Conservation (phyloP, 2,797 vertebrate species). For the Hoplostethus mediterraneus region DNA sequence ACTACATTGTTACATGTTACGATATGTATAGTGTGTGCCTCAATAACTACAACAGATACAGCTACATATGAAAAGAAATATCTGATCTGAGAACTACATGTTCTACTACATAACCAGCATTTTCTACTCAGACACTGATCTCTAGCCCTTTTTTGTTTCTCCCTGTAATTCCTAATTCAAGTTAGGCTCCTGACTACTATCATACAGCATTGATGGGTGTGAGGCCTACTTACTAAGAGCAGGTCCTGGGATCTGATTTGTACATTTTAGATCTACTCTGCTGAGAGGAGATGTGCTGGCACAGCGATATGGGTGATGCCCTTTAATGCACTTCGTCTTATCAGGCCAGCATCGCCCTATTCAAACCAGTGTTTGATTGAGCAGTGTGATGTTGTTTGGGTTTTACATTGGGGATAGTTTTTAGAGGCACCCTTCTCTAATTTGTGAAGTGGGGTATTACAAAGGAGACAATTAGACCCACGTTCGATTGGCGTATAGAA, state of each 20-base stretch:
- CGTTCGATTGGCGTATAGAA: conserved; percentile 72
- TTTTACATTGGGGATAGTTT: conserved; percentile 72
- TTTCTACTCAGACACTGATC: conserved; percentile 31
- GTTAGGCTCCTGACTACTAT: conserved; percentile 21
- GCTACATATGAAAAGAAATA: not conserved
- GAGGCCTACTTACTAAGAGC: conserved; percentile 46
- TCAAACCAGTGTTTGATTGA: conserved; percentile 70
- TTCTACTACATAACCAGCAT: not conserved
- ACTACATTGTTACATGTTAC: too few species aligned
- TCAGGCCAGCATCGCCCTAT: conserved; percentile 69
- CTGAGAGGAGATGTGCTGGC: conserved; percentile 67
- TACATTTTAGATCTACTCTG: conserved; percentile 61
- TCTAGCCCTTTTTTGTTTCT: conserved; percentile 31
- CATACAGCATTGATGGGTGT: conserved; percentile 38
- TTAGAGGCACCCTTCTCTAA: conserved; percentile 69
- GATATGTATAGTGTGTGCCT: too few species aligned
- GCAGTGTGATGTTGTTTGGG: conserved; percentile 63
- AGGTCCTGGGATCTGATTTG: conserved; percentile 61
- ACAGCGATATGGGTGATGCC: conserved; percentile 74
- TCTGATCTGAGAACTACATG: not conserved
- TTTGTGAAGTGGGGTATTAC: conserved; percentile 81
- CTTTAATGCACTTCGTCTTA: conserved; percentile 76
- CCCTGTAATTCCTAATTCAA: conserved; percentile 32
- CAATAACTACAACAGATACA: too few species aligned
- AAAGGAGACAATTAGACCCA: conserved; percentile 79